Conservation (phyloP, 1,140 invertebrate genomes). For the Laupala kohalensis region DNA sequence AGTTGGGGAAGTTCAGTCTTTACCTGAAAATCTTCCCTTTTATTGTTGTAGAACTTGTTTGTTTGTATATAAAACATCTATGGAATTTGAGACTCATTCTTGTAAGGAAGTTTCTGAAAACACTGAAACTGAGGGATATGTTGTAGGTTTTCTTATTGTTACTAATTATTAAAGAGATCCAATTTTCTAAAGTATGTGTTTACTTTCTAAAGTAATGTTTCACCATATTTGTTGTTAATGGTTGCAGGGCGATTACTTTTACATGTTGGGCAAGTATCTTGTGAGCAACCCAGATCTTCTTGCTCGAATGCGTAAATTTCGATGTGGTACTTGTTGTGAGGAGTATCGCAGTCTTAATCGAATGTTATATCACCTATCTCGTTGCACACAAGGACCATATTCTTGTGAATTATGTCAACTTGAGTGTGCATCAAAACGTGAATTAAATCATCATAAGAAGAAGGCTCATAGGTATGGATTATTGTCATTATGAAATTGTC, state of each 20-base stretch:
- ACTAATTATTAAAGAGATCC: neutral
- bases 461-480: constrained; percentile 20
- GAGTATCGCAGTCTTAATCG: constrained; percentile 20
- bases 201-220: neutral
- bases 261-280: constrained; percentile 11
- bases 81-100: constrained; percentile 15
- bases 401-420: constrained; percentile 19
- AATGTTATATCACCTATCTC: constrained; percentile 20
- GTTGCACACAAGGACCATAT: constrained; percentile 21
- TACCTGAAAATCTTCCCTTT: constrained; percentile 13
- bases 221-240: neutral
- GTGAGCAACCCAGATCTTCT: constrained; percentile 17
- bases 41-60: constrained; percentile 17
- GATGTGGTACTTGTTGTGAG: constrained; percentile 19
- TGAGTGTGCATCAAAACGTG: constrained; percentile 15
- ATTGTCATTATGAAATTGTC: too few species aligned
- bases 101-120: constrained; percentile 11
- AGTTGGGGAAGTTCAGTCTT: neutral
- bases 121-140: neutral
- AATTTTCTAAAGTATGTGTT: neutral
- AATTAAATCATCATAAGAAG: constrained; percentile 21
- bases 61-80: constrained; percentile 12
- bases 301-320: constrained; percentile 18
- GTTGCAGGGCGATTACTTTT: neutral
- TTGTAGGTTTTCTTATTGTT: neutral